Base-by-base conservation (phyloP, 2,113 vertebrate species). In the Python bivittatus region DNA sequence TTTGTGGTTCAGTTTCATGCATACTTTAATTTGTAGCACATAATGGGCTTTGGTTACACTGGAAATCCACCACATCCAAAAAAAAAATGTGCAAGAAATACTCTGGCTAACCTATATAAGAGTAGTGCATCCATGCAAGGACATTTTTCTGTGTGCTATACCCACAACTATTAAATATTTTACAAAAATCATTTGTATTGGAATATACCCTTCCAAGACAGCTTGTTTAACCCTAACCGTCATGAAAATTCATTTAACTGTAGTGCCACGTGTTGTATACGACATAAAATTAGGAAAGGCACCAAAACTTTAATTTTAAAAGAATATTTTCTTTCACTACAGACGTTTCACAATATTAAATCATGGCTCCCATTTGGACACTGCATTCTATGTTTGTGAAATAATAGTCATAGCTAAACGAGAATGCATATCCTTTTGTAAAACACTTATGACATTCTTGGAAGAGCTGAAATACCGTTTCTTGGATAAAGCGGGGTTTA, bases 41-140 rank as follows among this genome's bases (percentile, higher is more conserved):
- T 93, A 95, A 93, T 91, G 85, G 90, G 88, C 92, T 95, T 86
- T 93, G 94, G 88, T 83, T 56, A 92, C 89, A 88, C 94, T 97
- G 93, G 88, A 96, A 96, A 91, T 95, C 89, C 95, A 87, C 92
- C 92, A 95, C 86, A 94, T 86, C 91, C n/a, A n/a, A n/a, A 94
- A 96, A 23, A 54, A 38, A 33, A 61, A 92, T 93, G 83, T 83
- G 92, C 95, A 94, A 96, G 95, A 95, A 95, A 91, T 13, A 88
- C 96, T 97, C 92, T 94, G 44, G 90, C 10, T 60, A 22, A 22
- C 10, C 38, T 3, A 25, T 79, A 2, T 53, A 52, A 44, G 48
- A 7, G 15, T 23, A 79, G 17, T 22, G 13, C 33, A 56, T 13
- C 61, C 72, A 79, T 33, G 12, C n/a, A 38, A 79, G 29, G 23